Conservation (phyloP, 30 jellyfish, hydroid and myxozoan genomes). For the Turritopsis dohrnii region DNA sequence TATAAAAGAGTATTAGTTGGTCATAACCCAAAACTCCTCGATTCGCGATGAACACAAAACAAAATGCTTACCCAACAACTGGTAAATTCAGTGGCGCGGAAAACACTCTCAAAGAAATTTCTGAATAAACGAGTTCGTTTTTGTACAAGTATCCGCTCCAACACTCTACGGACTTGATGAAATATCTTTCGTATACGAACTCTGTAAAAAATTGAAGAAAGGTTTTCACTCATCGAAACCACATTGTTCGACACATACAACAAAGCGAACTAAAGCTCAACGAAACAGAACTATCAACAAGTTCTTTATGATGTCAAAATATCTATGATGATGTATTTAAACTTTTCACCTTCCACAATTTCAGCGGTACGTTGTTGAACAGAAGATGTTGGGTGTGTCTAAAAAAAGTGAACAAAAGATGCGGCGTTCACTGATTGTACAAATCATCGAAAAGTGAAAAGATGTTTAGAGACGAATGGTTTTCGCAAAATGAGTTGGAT, state of each 20-base stretch:
- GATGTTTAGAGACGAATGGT: no score
- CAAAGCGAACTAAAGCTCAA: no score
- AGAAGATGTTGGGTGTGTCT: background rate
- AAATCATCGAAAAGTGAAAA: no score
- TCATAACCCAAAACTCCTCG: background rate
- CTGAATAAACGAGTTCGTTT: background rate
- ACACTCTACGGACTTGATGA: background rate
- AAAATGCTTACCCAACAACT: background rate
- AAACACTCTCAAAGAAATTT: background rate
- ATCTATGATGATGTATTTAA: background rate
- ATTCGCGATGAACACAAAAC: background rate
- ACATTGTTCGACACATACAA: no score
- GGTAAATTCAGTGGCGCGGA: background rate
- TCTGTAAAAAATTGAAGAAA: background rate
- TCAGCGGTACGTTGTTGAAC: background rate
- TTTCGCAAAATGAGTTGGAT: no score
- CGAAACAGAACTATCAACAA: no score
- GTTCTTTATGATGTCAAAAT: no score
- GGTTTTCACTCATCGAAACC: no score
- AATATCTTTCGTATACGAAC: background rate
- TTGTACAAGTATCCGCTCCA: background rate
- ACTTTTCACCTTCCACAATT: background rate
- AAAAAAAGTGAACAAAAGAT: background rate
- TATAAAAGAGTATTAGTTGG: background rate
- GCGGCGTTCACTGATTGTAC: no score